These are phyloP conservation scores for Stictonetta naevosa DNA, from an alignment of 2,113 vertebrate species.

Conservation along the genomic window DNA sequence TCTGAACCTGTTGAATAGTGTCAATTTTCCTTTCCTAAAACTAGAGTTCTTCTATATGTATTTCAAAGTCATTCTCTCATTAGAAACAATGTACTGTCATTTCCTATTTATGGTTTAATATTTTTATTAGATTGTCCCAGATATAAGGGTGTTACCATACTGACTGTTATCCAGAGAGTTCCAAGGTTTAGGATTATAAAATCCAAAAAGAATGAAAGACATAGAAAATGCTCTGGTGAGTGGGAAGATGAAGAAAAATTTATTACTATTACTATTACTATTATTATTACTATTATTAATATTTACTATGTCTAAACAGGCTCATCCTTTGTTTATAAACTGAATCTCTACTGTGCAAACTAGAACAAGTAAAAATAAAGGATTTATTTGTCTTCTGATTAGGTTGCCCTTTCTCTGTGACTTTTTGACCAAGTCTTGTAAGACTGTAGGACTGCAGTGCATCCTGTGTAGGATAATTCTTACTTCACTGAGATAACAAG, in stretches of 20 bases:
- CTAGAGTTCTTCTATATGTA: neutral
- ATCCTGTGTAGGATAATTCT: neutral
- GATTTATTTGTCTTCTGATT: neutral
- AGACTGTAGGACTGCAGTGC: neutral
- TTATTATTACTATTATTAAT: too few species aligned
- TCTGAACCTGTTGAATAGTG: constrained; percentile 28
- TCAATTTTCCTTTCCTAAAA: neutral
- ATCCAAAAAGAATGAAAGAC: neutral
- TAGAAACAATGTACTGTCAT: neutral
- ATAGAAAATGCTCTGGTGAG: neutral
- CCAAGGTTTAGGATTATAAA: neutral
- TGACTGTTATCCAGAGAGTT: neutral
- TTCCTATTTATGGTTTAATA: neutral
- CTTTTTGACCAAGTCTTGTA: neutral
- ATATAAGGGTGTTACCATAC: neutral
- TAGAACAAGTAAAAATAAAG: neutral
- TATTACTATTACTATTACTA: too few species aligned
- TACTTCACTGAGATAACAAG: neutral
- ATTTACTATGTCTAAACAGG: neutral
- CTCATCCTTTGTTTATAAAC: neutral
- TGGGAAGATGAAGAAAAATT: neutral
- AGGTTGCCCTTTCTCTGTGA: neutral
- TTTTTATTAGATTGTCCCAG: neutral
- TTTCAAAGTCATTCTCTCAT: neutral
- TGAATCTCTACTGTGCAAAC: neutral